Conservation (phyloP, 2,888 invertebrate species). For the Subacronicta megacephala region DNA sequence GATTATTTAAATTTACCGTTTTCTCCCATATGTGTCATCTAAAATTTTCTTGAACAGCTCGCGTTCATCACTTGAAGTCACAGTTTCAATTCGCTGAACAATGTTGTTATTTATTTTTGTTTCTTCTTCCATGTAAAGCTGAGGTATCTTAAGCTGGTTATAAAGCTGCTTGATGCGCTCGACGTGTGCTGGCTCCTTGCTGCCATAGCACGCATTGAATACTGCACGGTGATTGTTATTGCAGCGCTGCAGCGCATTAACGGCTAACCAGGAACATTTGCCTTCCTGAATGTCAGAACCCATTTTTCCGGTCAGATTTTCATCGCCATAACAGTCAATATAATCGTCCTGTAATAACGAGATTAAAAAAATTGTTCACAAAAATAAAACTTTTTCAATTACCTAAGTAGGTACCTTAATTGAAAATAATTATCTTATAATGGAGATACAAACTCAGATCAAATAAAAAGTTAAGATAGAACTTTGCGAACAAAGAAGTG, state of each 20-base stretch:
- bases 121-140: constrained; percentile 92
- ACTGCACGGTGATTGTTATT: constrained; percentile 89
- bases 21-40: constrained; percentile 91
- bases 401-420: too few relatives aligned
- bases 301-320: constrained; percentile 94
- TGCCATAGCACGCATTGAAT: constrained; percentile 93
- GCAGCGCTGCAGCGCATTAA: constrained; percentile 94
- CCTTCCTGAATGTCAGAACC: constrained; percentile 97
- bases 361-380: too few relatives aligned
- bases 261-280: constrained; percentile 98
- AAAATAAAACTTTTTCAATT: too few relatives aligned
- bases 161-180: constrained; percentile 78
- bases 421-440: too few relatives aligned
- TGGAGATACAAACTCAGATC: too few relatives aligned
- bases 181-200: constrained; percentile 90
- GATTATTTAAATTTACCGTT: constrained; percentile 14
- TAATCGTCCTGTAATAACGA: constrained; percentile 92
- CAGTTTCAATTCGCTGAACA: constrained; percentile 63
- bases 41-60: constrained; percentile 93
- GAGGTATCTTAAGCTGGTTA: constrained; percentile 92
- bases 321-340: constrained; percentile 96
- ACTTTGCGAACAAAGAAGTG: too few relatives aligned
- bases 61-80: constrained; percentile 82
- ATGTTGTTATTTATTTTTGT: constrained; percentile 93
- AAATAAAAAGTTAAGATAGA: too few relatives aligned